Evolutionary conservation across 1,140 invertebrate genomes (phyloP), one percentile per base, ranked within the genome.

Genomic region (Lethrus apterus): DNA sequence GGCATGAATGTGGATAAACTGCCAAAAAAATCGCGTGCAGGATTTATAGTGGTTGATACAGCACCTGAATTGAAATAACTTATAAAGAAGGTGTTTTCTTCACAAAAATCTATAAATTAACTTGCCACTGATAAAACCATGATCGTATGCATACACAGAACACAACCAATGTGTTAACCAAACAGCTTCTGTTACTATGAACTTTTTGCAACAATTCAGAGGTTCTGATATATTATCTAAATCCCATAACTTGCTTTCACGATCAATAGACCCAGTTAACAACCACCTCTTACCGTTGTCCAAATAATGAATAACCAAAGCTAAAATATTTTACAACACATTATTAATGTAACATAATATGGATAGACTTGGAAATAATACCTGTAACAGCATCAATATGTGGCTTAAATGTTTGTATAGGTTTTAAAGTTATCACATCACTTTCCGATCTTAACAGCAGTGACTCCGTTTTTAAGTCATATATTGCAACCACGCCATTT

Each of bases 401-500:
- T n/a, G 52, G 48, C 30, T 41, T 43, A 32, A 54, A 44, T 13
- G 9, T 21, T 8, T 31, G 11, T 9, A 46, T 46, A 1, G 52
- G 52, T 33, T 21, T 35, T 1, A 50, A 35, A 10, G 44, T 17
- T 14, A 26, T 20, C 5, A 52, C 34, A 10, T 33, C 50, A 46
- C 44, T 23, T 3, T 47, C 13, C 11, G 2, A 18, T 33, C 46
- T 56, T 9, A 59, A 44, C 26, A 57, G 14, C 3, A 19, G 20
- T 18, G 49, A 54, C 21, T 31, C 40, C 8, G 34, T 52, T 33
- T 45, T 33, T 4, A 63, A 13, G 20, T 60, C 41, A 52, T 46
- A 65, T 17, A 65, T 29, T 4, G 48, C 62, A 24, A 63, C 55
- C 13, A 57, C 24, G 32, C 63, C 63, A 43, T 57, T 60, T 11